These are phyloP conservation scores for Furnarius figulus DNA, from an alignment of 2,113 vertebrate species.

Conservation along the genomic window DNA sequence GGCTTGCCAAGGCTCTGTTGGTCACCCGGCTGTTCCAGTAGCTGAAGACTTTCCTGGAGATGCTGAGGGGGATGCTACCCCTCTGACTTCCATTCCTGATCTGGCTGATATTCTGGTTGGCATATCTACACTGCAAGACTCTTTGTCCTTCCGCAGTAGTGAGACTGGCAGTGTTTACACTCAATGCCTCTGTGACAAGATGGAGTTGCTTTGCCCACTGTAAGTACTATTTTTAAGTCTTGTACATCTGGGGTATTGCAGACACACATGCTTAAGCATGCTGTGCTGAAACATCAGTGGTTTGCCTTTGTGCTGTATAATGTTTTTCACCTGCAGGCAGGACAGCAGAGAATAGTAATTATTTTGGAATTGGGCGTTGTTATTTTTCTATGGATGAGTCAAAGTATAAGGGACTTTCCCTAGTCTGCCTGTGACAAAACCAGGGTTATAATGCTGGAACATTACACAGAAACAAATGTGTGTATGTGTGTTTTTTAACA, in stretches of 20 bases:
- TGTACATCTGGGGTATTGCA: background rate
- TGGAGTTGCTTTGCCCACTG: slow-evolving; percentile 37
- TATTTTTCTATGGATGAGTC: background rate
- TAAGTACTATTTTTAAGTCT: slow-evolving; percentile 31
- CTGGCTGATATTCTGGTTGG: slow-evolving; percentile 78
- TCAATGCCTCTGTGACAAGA: slow-evolving; percentile 78
- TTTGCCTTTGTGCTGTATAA: background rate
- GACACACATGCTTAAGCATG: background rate
- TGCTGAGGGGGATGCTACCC: slow-evolving; percentile 50
- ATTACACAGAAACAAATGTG: background rate
- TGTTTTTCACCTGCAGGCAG: background rate
- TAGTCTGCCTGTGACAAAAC: background rate
- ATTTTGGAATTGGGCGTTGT: background rate
- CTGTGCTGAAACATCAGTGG: background rate
- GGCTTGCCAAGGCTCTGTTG: slow-evolving; percentile 67
- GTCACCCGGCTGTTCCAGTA: slow-evolving; percentile 21
- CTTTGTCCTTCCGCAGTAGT: slow-evolving; percentile 43
- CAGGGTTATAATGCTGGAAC: background rate
- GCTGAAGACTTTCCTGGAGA: background rate
- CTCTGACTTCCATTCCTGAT: slow-evolving; percentile 34
- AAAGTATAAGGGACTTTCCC: background rate
- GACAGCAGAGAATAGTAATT: background rate
- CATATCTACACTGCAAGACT: slow-evolving; percentile 75
- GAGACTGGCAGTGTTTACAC: slow-evolving; percentile 76
- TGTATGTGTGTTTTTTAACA: background rate